phyloP scores from a whole-genome alignment of 2,113 vertebrate genomes.

The Macrotus californicus region DNA sequence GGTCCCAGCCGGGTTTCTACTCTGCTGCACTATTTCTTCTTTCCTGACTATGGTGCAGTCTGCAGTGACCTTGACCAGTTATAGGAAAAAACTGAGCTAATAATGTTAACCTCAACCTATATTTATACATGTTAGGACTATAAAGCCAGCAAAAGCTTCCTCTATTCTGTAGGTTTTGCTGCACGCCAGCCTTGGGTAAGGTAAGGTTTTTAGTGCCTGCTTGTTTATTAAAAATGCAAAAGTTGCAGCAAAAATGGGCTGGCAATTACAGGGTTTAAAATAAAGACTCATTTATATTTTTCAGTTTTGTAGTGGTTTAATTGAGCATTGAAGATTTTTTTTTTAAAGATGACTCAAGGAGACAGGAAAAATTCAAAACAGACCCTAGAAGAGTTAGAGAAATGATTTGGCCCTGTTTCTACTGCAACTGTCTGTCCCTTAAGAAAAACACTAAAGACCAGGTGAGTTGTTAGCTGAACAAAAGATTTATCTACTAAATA shows the following conservation, averaged over 20 bases:
- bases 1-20: neutral
- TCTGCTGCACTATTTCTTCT: neutral
- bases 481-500: neutral
- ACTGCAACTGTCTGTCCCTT: neutral
- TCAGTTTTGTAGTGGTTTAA: neutral
- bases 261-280: neutral
- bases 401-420: neutral
- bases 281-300: neutral
- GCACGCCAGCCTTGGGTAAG: neutral
- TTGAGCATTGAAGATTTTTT: neutral
- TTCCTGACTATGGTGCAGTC: neutral
- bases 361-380: neutral
- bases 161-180: neutral
- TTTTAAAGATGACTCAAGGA: neutral
- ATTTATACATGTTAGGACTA: neutral
- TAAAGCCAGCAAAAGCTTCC: neutral
- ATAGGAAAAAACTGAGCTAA: neutral
- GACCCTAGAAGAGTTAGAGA: neutral
- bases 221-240: slow-evolving; percentile 27
- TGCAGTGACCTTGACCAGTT: neutral
- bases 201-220: neutral
- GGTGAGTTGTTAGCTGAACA: neutral
- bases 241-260: neutral
- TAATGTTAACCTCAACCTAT: neutral
- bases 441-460: neutral